Percentiles rank a stretch among this genome's conserved stretches.
These are phyloP conservation scores for Hydrophis major DNA, from an alignment of 2,797 vertebrate species.

Conservation along the genomic window DNA sequence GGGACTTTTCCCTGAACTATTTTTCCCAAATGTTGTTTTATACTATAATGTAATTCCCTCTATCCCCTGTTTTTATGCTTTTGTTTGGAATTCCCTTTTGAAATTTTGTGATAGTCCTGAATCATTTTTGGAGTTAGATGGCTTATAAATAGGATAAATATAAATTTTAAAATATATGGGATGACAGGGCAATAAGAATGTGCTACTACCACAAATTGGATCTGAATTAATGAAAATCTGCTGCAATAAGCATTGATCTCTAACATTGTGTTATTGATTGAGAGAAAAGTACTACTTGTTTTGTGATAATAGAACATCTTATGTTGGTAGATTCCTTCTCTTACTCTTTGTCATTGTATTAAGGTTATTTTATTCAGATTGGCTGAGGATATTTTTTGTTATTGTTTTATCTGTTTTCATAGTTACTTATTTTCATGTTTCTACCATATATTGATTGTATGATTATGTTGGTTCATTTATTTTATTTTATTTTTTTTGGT, in stretches of 20 bases:
- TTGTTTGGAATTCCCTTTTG: neutral
- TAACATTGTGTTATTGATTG: neutral
- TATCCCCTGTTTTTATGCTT: neutral
- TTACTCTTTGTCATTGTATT: neutral
- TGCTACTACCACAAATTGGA: neutral
- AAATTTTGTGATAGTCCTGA: neutral
- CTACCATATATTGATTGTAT: neutral
- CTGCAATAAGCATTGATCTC: neutral
- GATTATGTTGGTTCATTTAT: neutral
- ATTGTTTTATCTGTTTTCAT: neutral
- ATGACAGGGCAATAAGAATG: neutral
- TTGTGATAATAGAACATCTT: neutral
- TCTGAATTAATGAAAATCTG: neutral
- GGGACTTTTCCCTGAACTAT: neutral
- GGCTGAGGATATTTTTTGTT: neutral
- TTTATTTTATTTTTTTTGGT: too few species aligned
- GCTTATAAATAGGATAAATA: neutral
- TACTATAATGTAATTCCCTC: neutral
- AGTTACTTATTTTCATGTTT: neutral
- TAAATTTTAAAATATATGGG: neutral
- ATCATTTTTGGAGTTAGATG: neutral
- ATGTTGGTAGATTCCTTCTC: neutral
- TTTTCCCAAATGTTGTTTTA: neutral
- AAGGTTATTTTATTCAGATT: neutral
- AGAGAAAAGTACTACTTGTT: neutral